phyloP scores from a whole-genome alignment of 2,113 vertebrate genomes.

The Hippocampus guttulatus region DNA sequence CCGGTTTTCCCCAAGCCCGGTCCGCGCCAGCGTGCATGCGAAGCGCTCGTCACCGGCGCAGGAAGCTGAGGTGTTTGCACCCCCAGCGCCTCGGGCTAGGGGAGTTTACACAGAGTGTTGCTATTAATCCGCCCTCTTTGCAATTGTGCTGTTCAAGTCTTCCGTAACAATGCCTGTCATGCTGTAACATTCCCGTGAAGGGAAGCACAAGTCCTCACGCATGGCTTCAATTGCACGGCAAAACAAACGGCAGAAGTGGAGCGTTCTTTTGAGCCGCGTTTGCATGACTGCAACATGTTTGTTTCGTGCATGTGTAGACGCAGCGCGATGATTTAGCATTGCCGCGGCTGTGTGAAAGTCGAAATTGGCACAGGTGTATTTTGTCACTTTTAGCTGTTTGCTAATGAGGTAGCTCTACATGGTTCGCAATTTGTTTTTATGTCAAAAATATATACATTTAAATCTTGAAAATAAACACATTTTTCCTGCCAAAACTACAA shows the following conservation, averaged over 20 bases:
- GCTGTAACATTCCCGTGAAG: conserved; percentile 42
- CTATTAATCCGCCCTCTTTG: conserved; percentile 64
- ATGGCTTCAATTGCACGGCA: conserved; percentile 16
- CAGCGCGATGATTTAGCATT: background rate
- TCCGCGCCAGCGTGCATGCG: conserved; percentile 54
- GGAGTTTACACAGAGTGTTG: conserved; percentile 74
- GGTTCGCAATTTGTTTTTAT: no score
- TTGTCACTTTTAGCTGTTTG: background rate
- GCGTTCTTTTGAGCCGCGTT: background rate
- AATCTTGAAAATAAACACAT: no score
- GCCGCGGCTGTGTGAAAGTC: background rate
- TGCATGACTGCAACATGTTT: background rate
- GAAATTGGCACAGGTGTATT: background rate
- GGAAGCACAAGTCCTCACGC: conserved; percentile 21
- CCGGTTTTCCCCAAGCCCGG: conserved; percentile 63
- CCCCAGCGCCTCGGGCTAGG: conserved; percentile 60
- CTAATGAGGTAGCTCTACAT: background rate
- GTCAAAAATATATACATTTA: no score
- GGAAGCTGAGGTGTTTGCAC: conserved; percentile 71
- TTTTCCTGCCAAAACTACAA: no score
- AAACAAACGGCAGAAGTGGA: background rate
- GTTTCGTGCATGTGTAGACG: background rate
- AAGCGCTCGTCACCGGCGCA: conserved; percentile 67
- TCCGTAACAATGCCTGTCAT: conserved; percentile 52
- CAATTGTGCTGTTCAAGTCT: conserved; percentile 50